These are phyloP conservation scores for Odontamblyopus lacepedii DNA, from an alignment of 2,797 vertebrate species.

Conservation along the genomic window DNA sequence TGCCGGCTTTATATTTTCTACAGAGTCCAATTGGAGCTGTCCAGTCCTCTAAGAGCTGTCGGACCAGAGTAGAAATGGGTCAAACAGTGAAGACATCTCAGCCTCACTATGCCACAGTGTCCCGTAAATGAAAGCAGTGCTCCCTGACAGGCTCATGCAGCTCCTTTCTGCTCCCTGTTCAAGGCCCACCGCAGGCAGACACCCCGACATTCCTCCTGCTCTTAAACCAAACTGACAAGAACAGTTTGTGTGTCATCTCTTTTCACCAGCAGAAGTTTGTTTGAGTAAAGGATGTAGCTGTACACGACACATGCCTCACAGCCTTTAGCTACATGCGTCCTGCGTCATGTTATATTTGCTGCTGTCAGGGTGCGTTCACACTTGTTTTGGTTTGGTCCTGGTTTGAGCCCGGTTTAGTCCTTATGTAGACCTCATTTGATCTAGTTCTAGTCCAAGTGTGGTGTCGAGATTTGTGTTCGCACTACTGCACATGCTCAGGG, in stretches of 20 bases:
- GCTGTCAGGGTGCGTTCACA: no score
- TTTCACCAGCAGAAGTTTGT: background rate
- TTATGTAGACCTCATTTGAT: no score
- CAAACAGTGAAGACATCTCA: conserved; percentile 7
- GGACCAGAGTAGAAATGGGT: conserved; percentile 3
- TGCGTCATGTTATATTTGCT: background rate
- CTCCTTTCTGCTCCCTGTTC: conserved; percentile 22
- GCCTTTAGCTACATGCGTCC: background rate
- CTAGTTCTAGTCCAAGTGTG: no score
- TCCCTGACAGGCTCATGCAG: conserved; percentile 42
- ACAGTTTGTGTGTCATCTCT: conserved; percentile 12
- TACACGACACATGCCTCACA: background rate
- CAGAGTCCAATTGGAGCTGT: conserved; percentile 15
- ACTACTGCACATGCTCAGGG: no score
- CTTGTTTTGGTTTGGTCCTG: no score
- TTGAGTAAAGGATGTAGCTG: background rate
- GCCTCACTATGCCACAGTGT: conserved; percentile 19
- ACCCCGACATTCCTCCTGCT: background rate
- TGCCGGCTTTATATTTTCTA: conserved; percentile 13
- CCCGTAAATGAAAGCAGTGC: conserved; percentile 12
- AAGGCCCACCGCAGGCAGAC: conserved; percentile 24
- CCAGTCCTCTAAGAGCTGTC: conserved; percentile 12
- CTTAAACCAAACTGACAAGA: conserved; percentile 11
- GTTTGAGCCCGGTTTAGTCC: no score
- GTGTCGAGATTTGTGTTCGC: no score